phyloP scores from a whole-genome alignment of 2,888 invertebrate species.

The Dolomedes plantarius region DNA sequence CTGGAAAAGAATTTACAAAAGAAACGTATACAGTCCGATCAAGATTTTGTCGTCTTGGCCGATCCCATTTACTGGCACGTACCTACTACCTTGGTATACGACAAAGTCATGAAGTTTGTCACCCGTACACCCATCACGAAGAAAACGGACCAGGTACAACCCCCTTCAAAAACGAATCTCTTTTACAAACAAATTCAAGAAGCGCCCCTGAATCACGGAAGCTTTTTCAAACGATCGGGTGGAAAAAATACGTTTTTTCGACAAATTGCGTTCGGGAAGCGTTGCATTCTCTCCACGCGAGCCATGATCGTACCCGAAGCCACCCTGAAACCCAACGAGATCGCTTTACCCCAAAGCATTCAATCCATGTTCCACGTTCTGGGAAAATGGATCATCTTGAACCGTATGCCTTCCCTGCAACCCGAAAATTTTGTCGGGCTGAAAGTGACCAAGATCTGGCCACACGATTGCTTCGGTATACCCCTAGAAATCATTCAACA shows the following conservation, averaged over 20 bases:
- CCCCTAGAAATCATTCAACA: conserved; percentile 17
- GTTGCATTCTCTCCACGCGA: not conserved
- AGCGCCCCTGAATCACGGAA: conserved; percentile 25
- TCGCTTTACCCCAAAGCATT: not conserved
- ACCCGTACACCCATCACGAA: not conserved
- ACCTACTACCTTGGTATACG: not conserved
- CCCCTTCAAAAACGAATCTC: not conserved
- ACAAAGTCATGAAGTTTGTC: conserved; percentile 24
- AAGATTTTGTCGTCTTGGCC: conserved; percentile 17
- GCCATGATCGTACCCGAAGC: conserved; percentile 25
- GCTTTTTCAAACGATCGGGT: conserved; percentile 1
- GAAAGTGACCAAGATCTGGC: not conserved
- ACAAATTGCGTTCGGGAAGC: conserved; percentile 17
- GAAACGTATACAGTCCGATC: not conserved
- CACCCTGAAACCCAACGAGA: conserved; percentile 12
- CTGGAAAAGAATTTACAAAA: not conserved
- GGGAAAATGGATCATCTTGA: conserved; percentile 18
- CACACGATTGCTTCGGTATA: conserved; percentile 17
- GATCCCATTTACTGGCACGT: conserved; percentile 44
- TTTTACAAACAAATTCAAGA: conserved; percentile 32
- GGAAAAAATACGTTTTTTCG: conserved; percentile 24
- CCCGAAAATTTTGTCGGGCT: conserved; percentile 32
- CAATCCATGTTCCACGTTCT: not conserved
- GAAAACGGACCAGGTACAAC: not conserved
- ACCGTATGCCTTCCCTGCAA: conserved; percentile 21